Evolutionary conservation across 2,113 vertebrate genomes (phyloP).

Genomic region (Turdus rufiventris): DNA sequence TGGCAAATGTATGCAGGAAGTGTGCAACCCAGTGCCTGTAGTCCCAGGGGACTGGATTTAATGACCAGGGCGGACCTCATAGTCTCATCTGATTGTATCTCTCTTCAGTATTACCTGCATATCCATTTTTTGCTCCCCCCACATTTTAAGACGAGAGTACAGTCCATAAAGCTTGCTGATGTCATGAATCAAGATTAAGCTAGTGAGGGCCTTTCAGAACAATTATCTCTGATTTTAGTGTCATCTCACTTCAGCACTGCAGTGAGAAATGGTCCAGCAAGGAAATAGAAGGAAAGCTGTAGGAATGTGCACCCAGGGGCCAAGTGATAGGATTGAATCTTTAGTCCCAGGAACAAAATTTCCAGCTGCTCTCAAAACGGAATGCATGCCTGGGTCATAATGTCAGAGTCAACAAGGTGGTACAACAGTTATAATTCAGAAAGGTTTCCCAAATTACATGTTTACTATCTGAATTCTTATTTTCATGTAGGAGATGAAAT

Average conservation of each 20-base stretch:
- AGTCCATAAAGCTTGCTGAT: not conserved
- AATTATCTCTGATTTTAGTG: not conserved
- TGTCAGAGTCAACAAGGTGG: not conserved
- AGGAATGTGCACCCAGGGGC: not conserved
- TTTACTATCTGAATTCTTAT: not conserved
- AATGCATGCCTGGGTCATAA: not conserved
- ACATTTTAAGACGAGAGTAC: not conserved
- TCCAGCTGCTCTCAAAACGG: not conserved
- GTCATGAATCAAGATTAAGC: not conserved
- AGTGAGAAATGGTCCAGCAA: not conserved
- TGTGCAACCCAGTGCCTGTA: not conserved
- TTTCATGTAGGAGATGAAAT: not conserved
- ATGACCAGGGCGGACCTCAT: not conserved
- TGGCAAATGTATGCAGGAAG: not conserved
- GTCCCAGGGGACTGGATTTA: not conserved
- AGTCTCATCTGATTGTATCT: not conserved
- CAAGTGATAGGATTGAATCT: not conserved
- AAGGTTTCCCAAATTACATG: not conserved
- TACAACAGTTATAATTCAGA: not conserved
- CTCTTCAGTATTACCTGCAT: not conserved
- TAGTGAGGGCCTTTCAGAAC: not conserved
- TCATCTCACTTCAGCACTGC: not conserved
- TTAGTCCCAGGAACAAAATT: not conserved
- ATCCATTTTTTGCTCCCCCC: not conserved
- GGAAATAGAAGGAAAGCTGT: not conserved